These are phyloP conservation scores for Xiphias gladius DNA, from an alignment of 2,113 vertebrate species.

Conservation along the genomic window DNA sequence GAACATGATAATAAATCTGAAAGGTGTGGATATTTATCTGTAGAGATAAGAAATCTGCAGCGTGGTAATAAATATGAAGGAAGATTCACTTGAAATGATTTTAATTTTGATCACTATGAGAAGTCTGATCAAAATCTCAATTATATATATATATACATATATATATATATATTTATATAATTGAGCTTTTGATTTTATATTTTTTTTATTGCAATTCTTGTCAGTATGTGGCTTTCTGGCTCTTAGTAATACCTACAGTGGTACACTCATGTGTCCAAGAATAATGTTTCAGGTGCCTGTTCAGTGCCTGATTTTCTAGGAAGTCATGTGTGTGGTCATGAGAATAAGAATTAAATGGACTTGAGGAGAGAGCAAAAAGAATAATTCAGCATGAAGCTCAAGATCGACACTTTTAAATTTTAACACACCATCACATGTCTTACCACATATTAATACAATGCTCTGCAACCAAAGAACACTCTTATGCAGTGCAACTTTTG, in stretches of 20 bases:
- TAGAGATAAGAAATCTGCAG: slow-evolving; percentile 43
- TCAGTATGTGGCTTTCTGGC: neutral
- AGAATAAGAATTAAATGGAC: neutral
- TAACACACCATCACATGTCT: neutral
- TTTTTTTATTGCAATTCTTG: neutral
- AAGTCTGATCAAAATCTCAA: too few relatives aligned
- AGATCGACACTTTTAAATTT: neutral
- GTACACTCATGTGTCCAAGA: neutral
- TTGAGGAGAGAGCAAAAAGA: neutral
- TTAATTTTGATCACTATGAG: slow-evolving; percentile 28
- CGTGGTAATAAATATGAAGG: slow-evolving; percentile 49
- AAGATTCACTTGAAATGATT: slow-evolving; percentile 39
- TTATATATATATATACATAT: neutral
- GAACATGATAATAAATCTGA: slow-evolving; percentile 51
- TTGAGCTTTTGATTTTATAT: neutral
- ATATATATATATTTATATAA: neutral
- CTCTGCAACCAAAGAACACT: neutral
- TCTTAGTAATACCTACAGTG: neutral
- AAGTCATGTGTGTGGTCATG: neutral
- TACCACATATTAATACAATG: neutral
- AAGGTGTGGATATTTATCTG: slow-evolving; percentile 55
- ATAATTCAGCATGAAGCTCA: neutral
- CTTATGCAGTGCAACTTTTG: neutral
- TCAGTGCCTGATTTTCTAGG: neutral
- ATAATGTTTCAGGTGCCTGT: neutral